These are phyloP conservation scores for Gonatopus flavifemur DNA, from an alignment of 1,140 invertebrate genomes.

Conservation along the genomic window DNA sequence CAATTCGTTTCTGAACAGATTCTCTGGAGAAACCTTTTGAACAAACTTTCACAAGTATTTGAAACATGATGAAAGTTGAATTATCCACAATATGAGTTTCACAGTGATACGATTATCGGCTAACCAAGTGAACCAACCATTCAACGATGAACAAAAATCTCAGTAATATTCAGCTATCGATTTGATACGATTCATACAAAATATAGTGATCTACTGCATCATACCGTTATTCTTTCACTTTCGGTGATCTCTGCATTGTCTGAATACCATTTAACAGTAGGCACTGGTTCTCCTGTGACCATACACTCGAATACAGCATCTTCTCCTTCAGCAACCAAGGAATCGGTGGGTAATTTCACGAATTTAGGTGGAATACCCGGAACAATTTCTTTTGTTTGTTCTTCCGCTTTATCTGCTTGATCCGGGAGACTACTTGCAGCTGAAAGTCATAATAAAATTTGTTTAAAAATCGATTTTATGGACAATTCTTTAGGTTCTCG, in stretches of 20 bases:
- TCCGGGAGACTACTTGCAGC: constrained; percentile 10
- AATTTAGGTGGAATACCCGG: constrained; percentile 66
- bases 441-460: constrained; percentile 1
- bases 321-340: constrained; percentile 69
- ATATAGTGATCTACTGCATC: no score
- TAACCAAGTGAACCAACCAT: no score
- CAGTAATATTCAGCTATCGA: no score
- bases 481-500: no score
- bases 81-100: neutral
- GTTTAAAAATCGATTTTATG: neutral
- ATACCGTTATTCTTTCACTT: constrained; percentile 58
- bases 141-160: neutral
- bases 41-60: no score
- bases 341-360: constrained; percentile 69
- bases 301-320: constrained; percentile 71
- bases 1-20: no score
- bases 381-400: neutral
- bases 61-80: no score
- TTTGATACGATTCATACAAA: no score
- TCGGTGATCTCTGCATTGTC: constrained; percentile 67
- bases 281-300: constrained; percentile 71
- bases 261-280: constrained; percentile 73
- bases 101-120: neutral
- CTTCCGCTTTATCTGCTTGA: neutral
- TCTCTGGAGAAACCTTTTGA: no score